Percentiles rank a stretch among this genome's conserved stretches.
Conservation (phyloP, 2,797 vertebrate genomes). For the Etheostoma nigrum region DNA sequence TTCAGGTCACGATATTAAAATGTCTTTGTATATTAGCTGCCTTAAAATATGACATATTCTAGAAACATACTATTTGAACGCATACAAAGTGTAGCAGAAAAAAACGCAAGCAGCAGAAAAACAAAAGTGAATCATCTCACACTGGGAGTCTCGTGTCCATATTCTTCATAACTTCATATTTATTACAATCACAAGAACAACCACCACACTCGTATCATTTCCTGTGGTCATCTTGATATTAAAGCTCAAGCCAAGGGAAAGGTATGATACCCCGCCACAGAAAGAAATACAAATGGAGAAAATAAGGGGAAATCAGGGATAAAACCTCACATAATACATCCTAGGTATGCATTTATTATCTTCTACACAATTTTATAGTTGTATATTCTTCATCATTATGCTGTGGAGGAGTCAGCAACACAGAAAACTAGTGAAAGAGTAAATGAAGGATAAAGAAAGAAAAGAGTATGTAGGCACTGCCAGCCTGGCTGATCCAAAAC, state of each 20-base stretch:
- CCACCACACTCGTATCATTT: not conserved
- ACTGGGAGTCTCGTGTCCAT: not conserved
- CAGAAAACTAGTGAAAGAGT: conserved; percentile 32
- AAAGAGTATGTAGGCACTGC: conserved; percentile 57
- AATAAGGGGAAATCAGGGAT: not conserved
- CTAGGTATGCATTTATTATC: not conserved
- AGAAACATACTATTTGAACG: not conserved
- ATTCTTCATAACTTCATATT: not conserved
- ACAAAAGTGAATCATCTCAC: not conserved
- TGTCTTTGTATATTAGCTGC: not conserved
- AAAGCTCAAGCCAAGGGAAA: conserved; percentile 4
- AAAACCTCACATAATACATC: not conserved
- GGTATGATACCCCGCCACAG: not conserved
- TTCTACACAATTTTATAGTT: not conserved
- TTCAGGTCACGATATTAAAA: not conserved
- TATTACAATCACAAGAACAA: not conserved
- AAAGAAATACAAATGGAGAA: not conserved
- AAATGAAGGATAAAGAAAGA: conserved; percentile 59
- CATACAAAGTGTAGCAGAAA: not conserved
- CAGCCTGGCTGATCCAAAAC: conserved; percentile 57
- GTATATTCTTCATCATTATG: not conserved
- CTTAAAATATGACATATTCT: not conserved
- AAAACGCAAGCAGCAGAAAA: not conserved
- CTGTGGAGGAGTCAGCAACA: conserved; percentile 8
- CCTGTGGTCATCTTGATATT: conserved; percentile 5